phyloP scores from a whole-genome alignment of 2,797 vertebrate species.

The Acrossocheilus wenchowensis region DNA sequence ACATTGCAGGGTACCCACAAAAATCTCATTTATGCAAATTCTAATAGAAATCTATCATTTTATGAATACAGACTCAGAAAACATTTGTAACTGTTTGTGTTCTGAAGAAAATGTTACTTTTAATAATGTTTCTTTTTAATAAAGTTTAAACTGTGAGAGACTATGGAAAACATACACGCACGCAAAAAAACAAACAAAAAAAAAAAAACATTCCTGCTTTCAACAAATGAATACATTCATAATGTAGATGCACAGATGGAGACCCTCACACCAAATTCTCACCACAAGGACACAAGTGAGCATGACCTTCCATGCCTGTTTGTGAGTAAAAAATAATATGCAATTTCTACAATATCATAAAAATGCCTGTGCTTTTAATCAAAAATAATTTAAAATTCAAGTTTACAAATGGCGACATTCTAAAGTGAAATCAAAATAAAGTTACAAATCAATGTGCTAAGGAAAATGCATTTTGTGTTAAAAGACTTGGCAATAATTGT shows the following conservation, averaged over 20 bases:
- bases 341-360: conserved; percentile 75
- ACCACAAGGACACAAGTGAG: conserved; percentile 57
- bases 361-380: conserved; percentile 81
- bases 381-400: conserved; percentile 86
- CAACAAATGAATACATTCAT: conserved; percentile 78
- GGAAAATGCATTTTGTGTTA: conserved; percentile 76
- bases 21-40: conserved; percentile 42
- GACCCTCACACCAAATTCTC: conserved; percentile 54
- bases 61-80: conserved; percentile 20
- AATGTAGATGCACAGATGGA: conserved; percentile 67
- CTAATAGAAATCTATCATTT: conserved; percentile 42
- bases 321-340: conserved; percentile 77
- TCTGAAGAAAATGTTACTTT: conserved; percentile 12
- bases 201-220: conserved; percentile 41
- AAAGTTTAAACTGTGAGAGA: conserved; percentile 12
- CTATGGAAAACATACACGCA: background rate
- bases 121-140: conserved; percentile 11
- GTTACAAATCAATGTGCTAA: conserved; percentile 75
- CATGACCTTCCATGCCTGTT: conserved; percentile 67
- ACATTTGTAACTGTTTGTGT: conserved; percentile 31
- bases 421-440: conserved; percentile 73
- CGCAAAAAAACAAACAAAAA: background rate
- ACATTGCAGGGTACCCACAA: conserved; percentile 47
- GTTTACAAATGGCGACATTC: conserved; percentile 82
- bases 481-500: conserved; percentile 41